These are phyloP conservation scores for Phalloptychus januarius DNA, from an alignment of 2,797 vertebrate species.

Conservation along the genomic window DNA sequence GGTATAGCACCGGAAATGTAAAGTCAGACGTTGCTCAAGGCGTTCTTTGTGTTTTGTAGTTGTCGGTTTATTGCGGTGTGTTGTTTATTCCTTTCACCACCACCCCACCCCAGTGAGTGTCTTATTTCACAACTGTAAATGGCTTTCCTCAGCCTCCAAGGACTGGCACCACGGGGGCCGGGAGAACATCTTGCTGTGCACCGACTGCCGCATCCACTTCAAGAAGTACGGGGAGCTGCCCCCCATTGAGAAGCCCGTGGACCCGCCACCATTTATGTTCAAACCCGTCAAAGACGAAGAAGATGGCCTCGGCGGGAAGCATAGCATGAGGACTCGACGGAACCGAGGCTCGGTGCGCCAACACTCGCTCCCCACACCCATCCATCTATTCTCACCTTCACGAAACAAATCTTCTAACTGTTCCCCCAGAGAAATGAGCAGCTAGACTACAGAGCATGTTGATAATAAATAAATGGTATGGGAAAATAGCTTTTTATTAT, in stretches of 20 bases:
- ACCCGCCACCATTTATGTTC: conserved; percentile 99
- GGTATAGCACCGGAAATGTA: neutral
- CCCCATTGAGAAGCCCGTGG: conserved; percentile 98
- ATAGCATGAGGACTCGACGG: conserved; percentile 99
- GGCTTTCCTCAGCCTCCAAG: conserved; percentile 88
- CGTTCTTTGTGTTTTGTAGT: conserved; percentile 11
- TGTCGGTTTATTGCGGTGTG: conserved; percentile 31
- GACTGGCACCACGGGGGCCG: conserved; percentile 99
- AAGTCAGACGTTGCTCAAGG: neutral
- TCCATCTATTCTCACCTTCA: conserved; percentile 55
- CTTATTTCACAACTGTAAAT: conserved; percentile 69
- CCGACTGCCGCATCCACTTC: conserved; percentile 98
- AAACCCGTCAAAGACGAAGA: conserved; percentile 99
- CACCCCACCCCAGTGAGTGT: conserved; percentile 19
- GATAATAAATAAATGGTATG: conserved; percentile 1
- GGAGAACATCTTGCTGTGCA: conserved; percentile 97
- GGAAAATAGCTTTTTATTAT: neutral
- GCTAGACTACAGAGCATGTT: conserved; percentile 7
- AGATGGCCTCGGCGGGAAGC: conserved; percentile 97
- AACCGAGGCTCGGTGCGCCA: conserved; percentile 94
- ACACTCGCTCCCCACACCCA: conserved; percentile 6
- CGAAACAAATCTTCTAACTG: conserved; percentile 17
- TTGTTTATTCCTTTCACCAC: conserved; percentile 32
- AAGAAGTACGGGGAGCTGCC: conserved; percentile 99
- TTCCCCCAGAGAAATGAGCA: conserved; percentile 22